Evolutionary conservation across 2,888 invertebrate species (phyloP).

Genomic region (Caenorhabditis sp.): DNA sequence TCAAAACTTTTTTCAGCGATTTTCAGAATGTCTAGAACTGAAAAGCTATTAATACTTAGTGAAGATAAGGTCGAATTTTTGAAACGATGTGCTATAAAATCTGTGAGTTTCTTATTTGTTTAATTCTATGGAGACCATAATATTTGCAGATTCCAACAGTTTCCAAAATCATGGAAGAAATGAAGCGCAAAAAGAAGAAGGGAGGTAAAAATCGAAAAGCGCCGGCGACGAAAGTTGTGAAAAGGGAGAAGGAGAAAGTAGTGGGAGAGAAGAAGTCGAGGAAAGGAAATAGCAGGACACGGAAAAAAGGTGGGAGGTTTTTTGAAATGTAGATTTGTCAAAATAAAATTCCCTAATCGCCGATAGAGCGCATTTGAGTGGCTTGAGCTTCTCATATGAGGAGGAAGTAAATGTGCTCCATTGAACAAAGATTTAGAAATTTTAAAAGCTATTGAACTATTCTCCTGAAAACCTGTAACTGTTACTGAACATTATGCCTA

Average conservation of each 20-base stretch:
- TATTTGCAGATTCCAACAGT: not conserved
- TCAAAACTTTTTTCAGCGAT: not conserved
- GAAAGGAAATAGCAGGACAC: not conserved
- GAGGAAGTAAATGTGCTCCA: no score
- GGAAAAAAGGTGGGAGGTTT: no score
- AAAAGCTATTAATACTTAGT: not conserved
- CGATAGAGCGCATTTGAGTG: no score
- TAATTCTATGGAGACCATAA: not conserved
- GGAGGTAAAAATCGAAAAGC: not conserved
- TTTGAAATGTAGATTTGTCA: no score
- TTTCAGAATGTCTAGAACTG: not conserved
- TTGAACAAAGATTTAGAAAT: no score
- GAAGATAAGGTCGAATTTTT: not conserved
- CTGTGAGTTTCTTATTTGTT: not conserved
- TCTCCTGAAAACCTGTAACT: no score
- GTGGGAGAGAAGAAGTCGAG: not conserved
- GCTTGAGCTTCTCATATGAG: no score
- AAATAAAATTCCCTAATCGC: no score
- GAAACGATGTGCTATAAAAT: not conserved
- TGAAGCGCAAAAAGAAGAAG: conserved; percentile 14
- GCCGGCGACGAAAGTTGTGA: not conserved
- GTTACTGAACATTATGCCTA: no score
- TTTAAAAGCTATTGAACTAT: no score
- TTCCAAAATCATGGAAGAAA: not conserved
- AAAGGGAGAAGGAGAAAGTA: not conserved